Evolutionary conservation across 2,888 invertebrate species (phyloP).

Genomic region (Patella depressa): DNA sequence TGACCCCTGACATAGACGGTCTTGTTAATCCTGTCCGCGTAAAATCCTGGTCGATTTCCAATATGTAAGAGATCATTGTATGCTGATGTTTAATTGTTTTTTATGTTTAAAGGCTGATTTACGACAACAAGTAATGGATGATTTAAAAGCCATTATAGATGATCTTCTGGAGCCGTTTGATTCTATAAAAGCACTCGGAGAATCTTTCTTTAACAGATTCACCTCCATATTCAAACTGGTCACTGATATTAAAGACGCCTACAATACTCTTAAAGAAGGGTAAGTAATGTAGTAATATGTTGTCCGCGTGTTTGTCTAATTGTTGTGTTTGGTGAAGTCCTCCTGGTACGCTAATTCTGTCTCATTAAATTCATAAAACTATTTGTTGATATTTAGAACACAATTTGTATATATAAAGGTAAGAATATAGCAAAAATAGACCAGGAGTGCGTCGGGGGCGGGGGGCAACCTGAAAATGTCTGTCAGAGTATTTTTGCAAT

Average conservation of each 20-base stretch:
- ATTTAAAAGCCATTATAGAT: slow-evolving; percentile 32
- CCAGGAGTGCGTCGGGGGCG: too few relatives aligned
- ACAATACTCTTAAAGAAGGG: slow-evolving; percentile 41
- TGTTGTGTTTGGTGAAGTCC: not conserved
- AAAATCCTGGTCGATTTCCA: too few relatives aligned
- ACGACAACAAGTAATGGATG: slow-evolving; percentile 35
- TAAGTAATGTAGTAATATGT: slow-evolving; percentile 23
- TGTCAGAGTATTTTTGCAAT: too few relatives aligned
- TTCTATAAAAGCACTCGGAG: slow-evolving; percentile 35
- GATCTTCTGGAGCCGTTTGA: slow-evolving; percentile 36
- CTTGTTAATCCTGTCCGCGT: too few relatives aligned
- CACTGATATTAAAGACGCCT: slow-evolving; percentile 39
- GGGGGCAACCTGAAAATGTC: too few relatives aligned
- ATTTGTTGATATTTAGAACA: too few relatives aligned
- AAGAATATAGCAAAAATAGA: too few relatives aligned
- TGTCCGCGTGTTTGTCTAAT: not conserved
- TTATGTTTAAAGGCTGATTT: slow-evolving; percentile 33
- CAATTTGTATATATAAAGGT: too few relatives aligned
- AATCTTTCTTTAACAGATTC: slow-evolving; percentile 33
- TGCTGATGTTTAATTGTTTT: not conserved
- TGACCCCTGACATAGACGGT: too few relatives aligned
- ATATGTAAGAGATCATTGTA: too few relatives aligned
- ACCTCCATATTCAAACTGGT: slow-evolving; percentile 33
- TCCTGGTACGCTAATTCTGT: not conserved
- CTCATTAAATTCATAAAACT: not conserved